These are phyloP conservation scores for Parus major DNA, from an alignment of 2,113 vertebrate species.

Conservation along the genomic window DNA sequence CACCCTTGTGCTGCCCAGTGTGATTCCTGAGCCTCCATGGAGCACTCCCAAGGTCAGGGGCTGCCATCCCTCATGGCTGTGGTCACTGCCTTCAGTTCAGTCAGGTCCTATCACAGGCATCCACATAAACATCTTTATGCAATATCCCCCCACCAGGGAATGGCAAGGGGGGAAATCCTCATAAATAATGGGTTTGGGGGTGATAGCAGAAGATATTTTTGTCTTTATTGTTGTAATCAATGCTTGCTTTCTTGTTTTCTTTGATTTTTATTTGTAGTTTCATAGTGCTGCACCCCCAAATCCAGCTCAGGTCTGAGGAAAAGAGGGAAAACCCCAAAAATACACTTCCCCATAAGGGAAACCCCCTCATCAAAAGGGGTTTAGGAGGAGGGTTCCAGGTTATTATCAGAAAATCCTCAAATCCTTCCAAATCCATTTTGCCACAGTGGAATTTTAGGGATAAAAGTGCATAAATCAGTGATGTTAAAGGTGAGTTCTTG, in stretches of 20 bases:
- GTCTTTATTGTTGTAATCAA: neutral
- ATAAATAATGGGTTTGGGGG: neutral
- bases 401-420: neutral
- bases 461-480: neutral
- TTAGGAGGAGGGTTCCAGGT: neutral
- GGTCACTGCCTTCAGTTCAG: neutral
- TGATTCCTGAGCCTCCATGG: neutral
- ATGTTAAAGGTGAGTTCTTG: neutral
- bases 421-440: neutral
- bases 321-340: neutral
- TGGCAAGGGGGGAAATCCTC: neutral
- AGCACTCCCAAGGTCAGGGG: fast-evolving
- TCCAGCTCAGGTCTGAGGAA: neutral
- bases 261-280: neutral
- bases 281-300: neutral
- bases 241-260: neutral
- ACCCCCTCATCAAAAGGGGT: neutral
- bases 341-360: neutral
- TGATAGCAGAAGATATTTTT: neutral
- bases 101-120: neutral
- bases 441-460: neutral
- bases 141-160: neutral
- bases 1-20: fast-evolving
- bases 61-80: neutral
- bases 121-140: neutral